Conservation (phyloP, 2,797 vertebrate genomes). For the Gadopsis bispinosus region DNA sequence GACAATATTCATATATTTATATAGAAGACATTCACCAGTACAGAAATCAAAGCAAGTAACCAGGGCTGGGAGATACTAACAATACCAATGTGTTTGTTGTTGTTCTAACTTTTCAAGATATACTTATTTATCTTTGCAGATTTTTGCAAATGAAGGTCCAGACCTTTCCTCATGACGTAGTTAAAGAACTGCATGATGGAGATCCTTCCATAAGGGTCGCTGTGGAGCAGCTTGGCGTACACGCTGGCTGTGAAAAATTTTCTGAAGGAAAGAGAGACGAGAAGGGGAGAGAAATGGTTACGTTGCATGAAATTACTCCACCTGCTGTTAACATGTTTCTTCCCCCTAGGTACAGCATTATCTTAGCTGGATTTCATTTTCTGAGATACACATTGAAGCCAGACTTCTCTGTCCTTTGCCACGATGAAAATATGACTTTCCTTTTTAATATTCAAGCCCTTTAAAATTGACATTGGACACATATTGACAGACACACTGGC, state of each 20-base stretch:
- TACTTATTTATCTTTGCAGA: not conserved
- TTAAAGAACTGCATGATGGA: conserved; percentile 99
- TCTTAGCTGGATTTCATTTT: not conserved
- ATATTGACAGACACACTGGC: not conserved
- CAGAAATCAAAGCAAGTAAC: not conserved
- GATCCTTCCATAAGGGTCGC: conserved; percentile 94
- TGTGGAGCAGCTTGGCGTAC: conserved; percentile 95
- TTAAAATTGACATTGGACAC: not conserved
- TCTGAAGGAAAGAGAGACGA: conserved; percentile 76
- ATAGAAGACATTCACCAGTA: not conserved
- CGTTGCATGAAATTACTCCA: not conserved
- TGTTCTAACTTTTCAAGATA: not conserved
- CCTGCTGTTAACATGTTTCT: not conserved
- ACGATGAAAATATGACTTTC: not conserved
- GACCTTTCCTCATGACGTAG: conserved; percentile 99
- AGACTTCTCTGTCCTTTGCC: not conserved
- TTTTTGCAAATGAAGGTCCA: not conserved
- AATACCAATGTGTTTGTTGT: not conserved
- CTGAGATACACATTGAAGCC: too few relatives aligned
- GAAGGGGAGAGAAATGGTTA: not conserved
- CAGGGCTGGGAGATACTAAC: not conserved
- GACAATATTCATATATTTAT: too few relatives aligned
- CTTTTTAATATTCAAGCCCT: not conserved
- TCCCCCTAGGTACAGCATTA: not conserved
- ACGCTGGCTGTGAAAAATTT: conserved; percentile 96